Percentiles rank a stretch among this genome's conserved stretches.
Evolutionary conservation across 2,797 vertebrate species (phyloP).

Genomic region (Oceanodroma leucorhoa): DNA sequence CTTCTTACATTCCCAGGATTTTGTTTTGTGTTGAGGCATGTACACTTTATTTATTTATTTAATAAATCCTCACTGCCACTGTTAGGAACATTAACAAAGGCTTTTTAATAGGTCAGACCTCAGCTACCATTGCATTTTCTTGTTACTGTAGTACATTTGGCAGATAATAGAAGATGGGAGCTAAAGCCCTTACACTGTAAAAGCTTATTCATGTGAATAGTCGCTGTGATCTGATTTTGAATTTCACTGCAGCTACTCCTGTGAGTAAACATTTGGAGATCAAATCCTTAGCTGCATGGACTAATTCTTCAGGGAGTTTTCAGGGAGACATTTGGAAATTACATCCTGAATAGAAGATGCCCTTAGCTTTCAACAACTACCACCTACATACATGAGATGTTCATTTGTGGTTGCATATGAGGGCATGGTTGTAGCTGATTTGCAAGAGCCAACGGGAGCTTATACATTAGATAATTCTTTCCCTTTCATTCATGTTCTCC

Average conservation of each 20-base stretch:
- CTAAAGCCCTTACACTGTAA: background rate
- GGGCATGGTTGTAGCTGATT: constrained; percentile 37
- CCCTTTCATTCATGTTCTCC: constrained; percentile 24
- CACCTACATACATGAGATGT: constrained; percentile 30
- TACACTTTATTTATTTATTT: background rate
- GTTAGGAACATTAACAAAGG: background rate
- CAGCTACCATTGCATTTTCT: background rate
- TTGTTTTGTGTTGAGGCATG: background rate
- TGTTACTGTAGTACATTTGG: background rate
- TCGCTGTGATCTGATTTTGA: background rate
- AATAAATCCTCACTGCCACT: background rate
- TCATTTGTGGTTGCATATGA: constrained; percentile 39
- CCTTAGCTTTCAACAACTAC: constrained; percentile 47
- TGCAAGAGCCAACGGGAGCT: background rate
- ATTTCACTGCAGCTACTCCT: background rate
- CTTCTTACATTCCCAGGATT: background rate
- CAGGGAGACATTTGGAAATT: constrained; percentile 1
- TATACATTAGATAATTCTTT: constrained; percentile 6
- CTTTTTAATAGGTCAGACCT: constrained; percentile 28
- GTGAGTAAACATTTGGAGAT: constrained; percentile 18
- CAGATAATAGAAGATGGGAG: constrained; percentile 4
- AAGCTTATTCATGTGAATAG: constrained; percentile 4
- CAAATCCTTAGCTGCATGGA: background rate
- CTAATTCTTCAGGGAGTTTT: background rate
- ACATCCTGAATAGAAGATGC: constrained; percentile 17